phyloP scores from a whole-genome alignment of 2,888 invertebrate species.

The Nycteola revayana region DNA sequence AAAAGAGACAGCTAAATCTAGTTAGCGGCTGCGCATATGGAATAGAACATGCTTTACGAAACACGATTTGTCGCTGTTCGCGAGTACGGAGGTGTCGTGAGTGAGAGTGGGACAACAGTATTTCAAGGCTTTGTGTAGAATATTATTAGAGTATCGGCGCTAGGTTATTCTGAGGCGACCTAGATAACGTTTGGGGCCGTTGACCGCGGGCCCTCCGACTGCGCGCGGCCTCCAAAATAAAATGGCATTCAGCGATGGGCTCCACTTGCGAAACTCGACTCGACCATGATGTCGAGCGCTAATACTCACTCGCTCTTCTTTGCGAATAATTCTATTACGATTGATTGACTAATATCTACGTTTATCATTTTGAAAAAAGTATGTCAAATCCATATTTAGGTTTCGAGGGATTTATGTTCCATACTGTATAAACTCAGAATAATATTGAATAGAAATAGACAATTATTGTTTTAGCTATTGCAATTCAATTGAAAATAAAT shows the following conservation, averaged over 20 bases:
- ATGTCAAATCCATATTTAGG: too few species aligned
- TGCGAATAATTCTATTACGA: constrained; percentile 58
- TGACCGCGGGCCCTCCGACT: constrained; percentile 79
- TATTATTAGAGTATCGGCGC: constrained; percentile 81
- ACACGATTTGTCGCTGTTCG: constrained; percentile 58
- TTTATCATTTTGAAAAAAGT: too few species aligned
- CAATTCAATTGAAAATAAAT: too few species aligned
- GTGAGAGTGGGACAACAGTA: constrained; percentile 69
- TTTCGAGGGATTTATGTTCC: too few species aligned
- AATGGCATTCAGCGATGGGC: constrained; percentile 81
- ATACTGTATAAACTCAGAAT: too few species aligned
- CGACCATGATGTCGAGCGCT: constrained; percentile 65
- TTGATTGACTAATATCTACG: too few species aligned
- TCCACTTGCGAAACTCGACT: constrained; percentile 76
- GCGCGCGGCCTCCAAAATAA: constrained; percentile 80
- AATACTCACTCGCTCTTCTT: constrained; percentile 55
- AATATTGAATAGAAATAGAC: too few species aligned
- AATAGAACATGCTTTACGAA: constrained; percentile 59
- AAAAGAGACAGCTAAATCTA: constrained; percentile 64
- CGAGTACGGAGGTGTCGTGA: constrained; percentile 46
- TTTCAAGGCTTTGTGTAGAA: constrained; percentile 68
- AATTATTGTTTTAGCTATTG: too few species aligned
- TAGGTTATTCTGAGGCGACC: constrained; percentile 82
- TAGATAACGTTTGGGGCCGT: constrained; percentile 78
- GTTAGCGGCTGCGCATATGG: constrained; percentile 49